These are phyloP conservation scores for Hiodon alosoides DNA, from an alignment of 2,113 vertebrate genomes.

Conservation along the genomic window DNA sequence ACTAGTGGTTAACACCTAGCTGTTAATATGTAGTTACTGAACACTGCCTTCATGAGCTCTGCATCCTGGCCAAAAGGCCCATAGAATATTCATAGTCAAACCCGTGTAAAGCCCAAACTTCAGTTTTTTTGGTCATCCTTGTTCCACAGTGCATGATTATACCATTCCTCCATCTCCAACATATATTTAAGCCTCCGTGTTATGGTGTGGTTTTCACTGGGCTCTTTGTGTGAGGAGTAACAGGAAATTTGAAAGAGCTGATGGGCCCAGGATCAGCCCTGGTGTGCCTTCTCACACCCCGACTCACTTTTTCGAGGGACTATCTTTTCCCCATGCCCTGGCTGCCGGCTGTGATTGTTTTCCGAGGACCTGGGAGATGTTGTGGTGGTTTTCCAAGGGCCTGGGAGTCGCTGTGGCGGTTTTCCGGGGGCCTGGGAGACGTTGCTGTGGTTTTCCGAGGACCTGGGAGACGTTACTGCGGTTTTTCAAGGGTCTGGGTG, in stretches of 20 bases:
- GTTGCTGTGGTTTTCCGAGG: no score
- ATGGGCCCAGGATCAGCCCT: neutral
- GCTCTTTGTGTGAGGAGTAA: no score
- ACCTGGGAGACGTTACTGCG: no score
- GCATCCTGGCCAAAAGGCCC: slow-evolving; percentile 1
- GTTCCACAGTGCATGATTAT: neutral
- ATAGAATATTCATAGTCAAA: slow-evolving; percentile 9
- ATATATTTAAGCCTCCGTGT: neutral
- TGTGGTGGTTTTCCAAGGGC: no score
- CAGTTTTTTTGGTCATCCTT: neutral
- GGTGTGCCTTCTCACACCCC: neutral
- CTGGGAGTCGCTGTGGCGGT: no score
- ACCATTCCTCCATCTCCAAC: neutral
- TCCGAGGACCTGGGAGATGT: no score
- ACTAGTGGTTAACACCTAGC: no score
- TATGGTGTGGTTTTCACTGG: neutral
- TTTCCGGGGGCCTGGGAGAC: no score
- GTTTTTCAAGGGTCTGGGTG: no score
- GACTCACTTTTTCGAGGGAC: no score
- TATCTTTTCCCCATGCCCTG: no score
- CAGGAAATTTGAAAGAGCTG: neutral
- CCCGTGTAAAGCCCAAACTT: neutral
- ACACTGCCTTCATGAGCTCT: slow-evolving; percentile 12
- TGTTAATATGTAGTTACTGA: neutral
- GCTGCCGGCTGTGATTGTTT: no score